Percentiles rank a stretch among this genome's conserved stretches.
Evolutionary conservation across 2,888 invertebrate species (phyloP).

Genomic region (Trichopoda pennipes): DNA sequence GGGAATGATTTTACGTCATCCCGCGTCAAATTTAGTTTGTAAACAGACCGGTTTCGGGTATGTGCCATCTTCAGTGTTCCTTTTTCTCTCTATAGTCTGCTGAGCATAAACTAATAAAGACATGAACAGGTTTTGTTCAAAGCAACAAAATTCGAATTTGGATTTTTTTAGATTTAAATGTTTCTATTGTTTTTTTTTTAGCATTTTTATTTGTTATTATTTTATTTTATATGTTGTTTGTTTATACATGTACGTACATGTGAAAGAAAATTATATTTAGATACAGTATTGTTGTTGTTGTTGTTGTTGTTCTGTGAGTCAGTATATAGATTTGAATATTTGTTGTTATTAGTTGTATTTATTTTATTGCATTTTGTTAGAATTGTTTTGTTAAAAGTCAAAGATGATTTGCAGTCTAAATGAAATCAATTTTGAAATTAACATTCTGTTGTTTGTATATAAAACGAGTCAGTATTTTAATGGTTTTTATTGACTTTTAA

Average conservation of each 20-base stretch:
- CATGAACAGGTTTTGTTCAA: constrained; percentile 3
- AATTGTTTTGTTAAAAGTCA: constrained; percentile 20
- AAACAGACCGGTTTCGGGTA: too few relatives aligned
- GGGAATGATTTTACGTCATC: too few relatives aligned
- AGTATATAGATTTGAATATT: not conserved
- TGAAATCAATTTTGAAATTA: constrained; percentile 19
- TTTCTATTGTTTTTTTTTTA: constrained; percentile 14
- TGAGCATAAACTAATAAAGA: not conserved
- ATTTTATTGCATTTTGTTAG: not conserved
- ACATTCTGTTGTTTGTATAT: constrained; percentile 13
- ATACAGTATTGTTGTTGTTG: too few relatives aligned
- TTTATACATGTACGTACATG: constrained; percentile 14
- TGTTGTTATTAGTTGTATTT: not conserved
- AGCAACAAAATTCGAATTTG: constrained; percentile 11
- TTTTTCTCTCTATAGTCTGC: too few relatives aligned
- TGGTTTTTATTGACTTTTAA: constrained; percentile 11
- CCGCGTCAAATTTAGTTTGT: too few relatives aligned
- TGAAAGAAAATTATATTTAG: too few relatives aligned
- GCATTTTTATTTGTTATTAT: constrained; percentile 24
- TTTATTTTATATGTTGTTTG: constrained; percentile 27
- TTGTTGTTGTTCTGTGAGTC: not conserved
- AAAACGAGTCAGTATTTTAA: constrained; percentile 28
- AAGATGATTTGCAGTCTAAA: constrained; percentile 24
- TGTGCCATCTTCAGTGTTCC: too few relatives aligned
- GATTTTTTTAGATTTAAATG: not conserved